Percentiles rank a stretch among this genome's conserved stretches.
These are phyloP conservation scores for Brachyrhaphis roseni DNA, from an alignment of 2,797 vertebrate genomes.

Conservation along the genomic window DNA sequence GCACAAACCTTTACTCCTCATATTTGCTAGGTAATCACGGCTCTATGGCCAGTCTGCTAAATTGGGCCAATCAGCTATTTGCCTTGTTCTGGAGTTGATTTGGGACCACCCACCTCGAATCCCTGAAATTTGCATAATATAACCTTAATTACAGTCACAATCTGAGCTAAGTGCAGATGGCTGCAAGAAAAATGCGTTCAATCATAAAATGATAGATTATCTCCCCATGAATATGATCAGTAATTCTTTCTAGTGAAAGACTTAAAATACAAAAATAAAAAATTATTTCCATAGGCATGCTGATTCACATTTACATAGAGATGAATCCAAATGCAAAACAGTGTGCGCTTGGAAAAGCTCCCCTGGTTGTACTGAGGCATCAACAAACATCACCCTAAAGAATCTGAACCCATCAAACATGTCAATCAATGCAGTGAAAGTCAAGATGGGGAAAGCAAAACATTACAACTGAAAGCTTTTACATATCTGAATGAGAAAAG, in stretches of 20 bases:
- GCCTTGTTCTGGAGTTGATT: slow-evolving; percentile 28
- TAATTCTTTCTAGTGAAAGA: slow-evolving; percentile 48
- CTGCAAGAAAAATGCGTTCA: slow-evolving; percentile 31
- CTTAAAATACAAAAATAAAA: not conserved
- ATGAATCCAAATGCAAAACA: slow-evolving; percentile 70
- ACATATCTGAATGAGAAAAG: slow-evolving; percentile 27
- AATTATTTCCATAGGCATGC: slow-evolving; percentile 65
- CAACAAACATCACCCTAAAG: slow-evolving; percentile 53
- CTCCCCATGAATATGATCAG: slow-evolving; percentile 43
- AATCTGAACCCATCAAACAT: slow-evolving; percentile 58
- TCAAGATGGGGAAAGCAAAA: slow-evolving; percentile 15
- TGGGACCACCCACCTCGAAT: slow-evolving; percentile 19
- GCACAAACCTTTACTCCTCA: slow-evolving; percentile 23
- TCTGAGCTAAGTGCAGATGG: slow-evolving; percentile 41
- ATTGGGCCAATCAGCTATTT: slow-evolving; percentile 39
- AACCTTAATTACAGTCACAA: slow-evolving; percentile 52
- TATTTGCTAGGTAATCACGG: slow-evolving; percentile 20
- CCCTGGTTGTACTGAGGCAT: slow-evolving; percentile 41
- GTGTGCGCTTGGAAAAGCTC: slow-evolving; percentile 55
- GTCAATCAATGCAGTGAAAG: slow-evolving; percentile 61
- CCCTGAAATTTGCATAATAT: slow-evolving; percentile 60
- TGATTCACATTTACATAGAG: slow-evolving; percentile 77
- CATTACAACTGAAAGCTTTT: slow-evolving; percentile 24
- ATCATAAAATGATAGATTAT: slow-evolving; percentile 62
- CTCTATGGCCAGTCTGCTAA: slow-evolving; percentile 34